Evolutionary conservation across 2,888 invertebrate species (phyloP), one percentile per base, ranked within the genome.

Genomic region (Geophilus truncorum): DNA sequence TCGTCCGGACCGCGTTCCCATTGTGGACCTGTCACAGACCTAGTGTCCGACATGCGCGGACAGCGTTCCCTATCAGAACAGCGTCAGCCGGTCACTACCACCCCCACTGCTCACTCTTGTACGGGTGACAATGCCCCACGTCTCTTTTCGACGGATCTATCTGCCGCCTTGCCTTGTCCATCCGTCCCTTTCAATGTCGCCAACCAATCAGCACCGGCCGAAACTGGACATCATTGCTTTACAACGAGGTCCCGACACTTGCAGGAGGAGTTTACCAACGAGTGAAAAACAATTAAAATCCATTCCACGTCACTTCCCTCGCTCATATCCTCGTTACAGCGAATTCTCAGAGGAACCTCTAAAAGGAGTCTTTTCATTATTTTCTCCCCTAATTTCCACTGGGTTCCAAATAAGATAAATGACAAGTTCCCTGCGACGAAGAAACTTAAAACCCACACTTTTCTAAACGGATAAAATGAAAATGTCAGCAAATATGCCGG

Each of bases 11-110:
- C 62, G 23, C 62, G 62, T 62, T 62, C 62, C 62, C 28, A 62
- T 62, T 62, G 62, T 62, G 62, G 62, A 62, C 62, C 62, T 62
- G 62, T 62, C 62, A 62, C 62, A 62, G 62, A 62, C 62, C 62
- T 10, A 62, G 62, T 62, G 62, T 62, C 62, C 23, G 62, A 62
- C 62, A 62, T 62, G 62, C 62, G 62, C 62, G 62, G 62, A 62
- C 62, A 62, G 28, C 62, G 62, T 62, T 62, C 62, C 62, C 62
- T 62, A 62, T 62, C 62, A 62, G 62, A 62, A 28, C 25, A 62
- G 62, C 62, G 62, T 62, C 62, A 62, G 62, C 62, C 62, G 62
- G 62, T 62, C 62, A 62, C 25, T 62, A 15, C 62, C 62, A 62
- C 62, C 62, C 62, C 62, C 62, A 62, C 62, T 62, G 62, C 62